Percentiles rank a stretch among this genome's conserved stretches.
Evolutionary conservation across 2,113 vertebrate species (phyloP).

Genomic region (Dicrurus megarhynchus): DNA sequence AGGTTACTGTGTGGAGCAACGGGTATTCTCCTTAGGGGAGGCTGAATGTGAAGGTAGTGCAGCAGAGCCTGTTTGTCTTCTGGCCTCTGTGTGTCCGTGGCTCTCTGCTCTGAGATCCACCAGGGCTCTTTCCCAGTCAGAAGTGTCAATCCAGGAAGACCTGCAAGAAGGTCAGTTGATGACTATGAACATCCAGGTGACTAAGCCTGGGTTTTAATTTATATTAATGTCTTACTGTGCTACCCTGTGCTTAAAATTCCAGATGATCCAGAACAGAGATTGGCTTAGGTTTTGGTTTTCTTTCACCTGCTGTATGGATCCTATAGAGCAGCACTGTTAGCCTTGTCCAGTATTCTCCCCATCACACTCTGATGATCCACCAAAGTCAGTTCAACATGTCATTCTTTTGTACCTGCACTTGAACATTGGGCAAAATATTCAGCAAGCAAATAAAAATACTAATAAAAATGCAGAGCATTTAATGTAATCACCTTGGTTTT

Average conservation of each 20-base stretch:
- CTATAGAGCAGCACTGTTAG: not conserved
- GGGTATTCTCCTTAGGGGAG: rapidly evolving
- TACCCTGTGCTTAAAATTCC: not conserved
- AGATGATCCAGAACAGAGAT: not conserved
- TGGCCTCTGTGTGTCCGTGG: not conserved
- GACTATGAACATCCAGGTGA: not conserved
- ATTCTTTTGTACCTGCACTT: not conserved
- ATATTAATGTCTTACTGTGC: not conserved
- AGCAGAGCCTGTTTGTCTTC: not conserved
- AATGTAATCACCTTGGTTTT: not conserved
- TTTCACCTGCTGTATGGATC: rapidly evolving
- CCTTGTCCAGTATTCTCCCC: not conserved
- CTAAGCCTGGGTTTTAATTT: not conserved
- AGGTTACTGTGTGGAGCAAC: not conserved
- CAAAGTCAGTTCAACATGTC: not conserved
- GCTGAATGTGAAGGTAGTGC: not conserved
- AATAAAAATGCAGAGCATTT: not conserved
- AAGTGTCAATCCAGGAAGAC: not conserved
- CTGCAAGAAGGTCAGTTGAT: not conserved
- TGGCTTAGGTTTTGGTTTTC: not conserved
- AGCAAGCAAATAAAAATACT: not conserved
- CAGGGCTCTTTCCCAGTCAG: not conserved
- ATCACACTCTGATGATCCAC: not conserved
- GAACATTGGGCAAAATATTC: not conserved
- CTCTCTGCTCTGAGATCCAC: not conserved